Conservation (phyloP, 2,797 vertebrate genomes). For the Falco berigora region DNA sequence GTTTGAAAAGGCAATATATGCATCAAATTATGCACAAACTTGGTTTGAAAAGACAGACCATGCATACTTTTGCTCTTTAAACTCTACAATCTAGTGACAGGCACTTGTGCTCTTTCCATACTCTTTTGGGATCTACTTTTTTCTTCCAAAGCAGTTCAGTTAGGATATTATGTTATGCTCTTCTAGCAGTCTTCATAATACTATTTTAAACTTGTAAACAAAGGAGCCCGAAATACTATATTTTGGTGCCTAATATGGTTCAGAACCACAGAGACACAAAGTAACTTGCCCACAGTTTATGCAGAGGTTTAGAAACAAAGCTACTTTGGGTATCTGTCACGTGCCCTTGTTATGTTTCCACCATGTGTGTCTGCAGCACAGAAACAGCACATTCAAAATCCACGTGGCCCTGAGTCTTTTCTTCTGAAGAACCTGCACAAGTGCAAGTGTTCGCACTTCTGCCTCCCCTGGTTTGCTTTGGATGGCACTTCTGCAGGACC, state of each 20-base stretch:
- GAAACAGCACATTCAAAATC: neutral
- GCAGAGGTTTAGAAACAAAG: neutral
- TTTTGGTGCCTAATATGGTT: neutral
- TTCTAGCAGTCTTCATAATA: neutral
- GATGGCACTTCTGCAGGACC: neutral
- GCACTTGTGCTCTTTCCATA: neutral
- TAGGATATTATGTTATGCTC: neutral
- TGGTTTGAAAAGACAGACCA: neutral
- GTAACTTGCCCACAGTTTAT: neutral
- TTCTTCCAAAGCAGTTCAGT: neutral
- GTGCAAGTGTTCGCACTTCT: neutral
- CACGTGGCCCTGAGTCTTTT: neutral
- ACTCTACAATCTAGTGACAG: neutral
- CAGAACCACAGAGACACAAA: neutral
- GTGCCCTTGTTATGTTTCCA: neutral
- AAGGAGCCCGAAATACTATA: neutral
- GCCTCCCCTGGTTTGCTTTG: neutral
- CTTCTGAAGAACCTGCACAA: neutral
- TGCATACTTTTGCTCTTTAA: neutral
- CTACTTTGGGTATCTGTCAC: neutral
- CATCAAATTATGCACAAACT: neutral
- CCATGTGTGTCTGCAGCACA: neutral
- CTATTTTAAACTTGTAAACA: neutral
- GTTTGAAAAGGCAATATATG: neutral
- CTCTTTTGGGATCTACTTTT: neutral